These are phyloP conservation scores for Clostera curtula DNA, from an alignment of 2,888 invertebrate genomes.

Conservation along the genomic window DNA sequence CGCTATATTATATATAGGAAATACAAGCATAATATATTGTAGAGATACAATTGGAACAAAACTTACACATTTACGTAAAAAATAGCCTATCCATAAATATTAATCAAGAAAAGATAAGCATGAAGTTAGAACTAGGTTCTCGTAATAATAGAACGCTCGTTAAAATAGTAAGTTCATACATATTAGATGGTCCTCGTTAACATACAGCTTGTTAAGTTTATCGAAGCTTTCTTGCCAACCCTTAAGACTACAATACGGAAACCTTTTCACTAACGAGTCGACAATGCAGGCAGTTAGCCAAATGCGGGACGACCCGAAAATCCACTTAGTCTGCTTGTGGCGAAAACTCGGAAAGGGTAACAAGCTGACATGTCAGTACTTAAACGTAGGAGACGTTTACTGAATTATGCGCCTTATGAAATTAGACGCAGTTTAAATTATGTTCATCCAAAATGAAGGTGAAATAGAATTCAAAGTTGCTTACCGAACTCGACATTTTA, in stretches of 20 bases:
- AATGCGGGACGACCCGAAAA: constrained; percentile 63
- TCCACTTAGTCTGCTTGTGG: constrained; percentile 55
- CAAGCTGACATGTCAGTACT: constrained; percentile 11
- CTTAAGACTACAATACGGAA: constrained; percentile 20
- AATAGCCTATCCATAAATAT: too few relatives aligned
- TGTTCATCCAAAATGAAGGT: constrained; percentile 16
- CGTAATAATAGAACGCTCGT: too few relatives aligned
- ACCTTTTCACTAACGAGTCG: constrained; percentile 47
- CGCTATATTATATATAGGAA: too few relatives aligned
- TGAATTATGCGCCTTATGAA: constrained; percentile 20
- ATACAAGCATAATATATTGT: too few relatives aligned
- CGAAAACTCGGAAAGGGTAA: constrained; percentile 36
- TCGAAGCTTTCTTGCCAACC: constrained; percentile 19
- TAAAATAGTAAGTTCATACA: too few relatives aligned
- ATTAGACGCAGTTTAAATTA: constrained; percentile 14
- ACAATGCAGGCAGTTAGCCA: constrained; percentile 58
- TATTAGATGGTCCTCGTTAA: too few relatives aligned
- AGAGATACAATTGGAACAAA: too few relatives aligned
- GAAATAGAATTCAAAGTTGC: constrained; percentile 4
- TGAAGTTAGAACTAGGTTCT: too few relatives aligned
- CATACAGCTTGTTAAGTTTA: too few relatives aligned
- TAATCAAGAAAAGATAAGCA: too few relatives aligned
- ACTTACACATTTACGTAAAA: too few relatives aligned
- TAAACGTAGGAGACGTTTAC: constrained; percentile 25
- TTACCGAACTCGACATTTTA: too few relatives aligned